Percentiles rank a stretch among this genome's conserved stretches.
These are phyloP conservation scores for Acromyrmex charruanus DNA, from an alignment of 1,140 invertebrate species.

Conservation along the genomic window DNA sequence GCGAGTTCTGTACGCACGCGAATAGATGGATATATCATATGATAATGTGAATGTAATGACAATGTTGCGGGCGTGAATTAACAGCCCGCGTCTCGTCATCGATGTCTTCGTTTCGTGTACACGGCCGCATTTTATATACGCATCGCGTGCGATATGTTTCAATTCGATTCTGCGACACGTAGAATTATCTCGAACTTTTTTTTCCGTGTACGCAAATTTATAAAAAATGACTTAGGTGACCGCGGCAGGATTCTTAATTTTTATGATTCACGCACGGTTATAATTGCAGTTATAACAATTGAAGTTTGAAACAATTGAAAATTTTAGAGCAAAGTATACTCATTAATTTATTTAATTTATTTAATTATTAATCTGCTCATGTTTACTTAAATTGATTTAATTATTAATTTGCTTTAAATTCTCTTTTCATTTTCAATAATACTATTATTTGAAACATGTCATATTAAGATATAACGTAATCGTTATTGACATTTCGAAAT, in stretches of 20 bases:
- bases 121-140: background rate
- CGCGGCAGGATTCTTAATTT: background rate
- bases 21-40: background rate
- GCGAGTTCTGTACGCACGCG: constrained; percentile 19
- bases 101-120: constrained; percentile 40
- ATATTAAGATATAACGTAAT: background rate
- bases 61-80: constrained; percentile 71
- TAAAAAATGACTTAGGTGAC: constrained; percentile 27
- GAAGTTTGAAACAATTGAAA: background rate
- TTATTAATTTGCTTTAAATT: background rate
- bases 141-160: background rate
- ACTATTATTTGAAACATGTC: background rate
- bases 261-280: background rate
- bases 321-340: background rate
- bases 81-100: constrained; percentile 32
- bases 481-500: background rate
- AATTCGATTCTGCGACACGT: constrained; percentile 32
- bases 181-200: constrained; percentile 4
- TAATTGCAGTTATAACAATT: background rate
- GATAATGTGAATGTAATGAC: constrained; percentile 81
- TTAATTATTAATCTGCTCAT: background rate
- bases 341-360: background rate
- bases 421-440: background rate
- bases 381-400: background rate
- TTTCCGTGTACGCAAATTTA: background rate